Percentiles rank a stretch among this genome's conserved stretches.
Evolutionary conservation across 1,140 invertebrate species (phyloP).

Genomic region (Zeugodacus cucurbitae): DNA sequence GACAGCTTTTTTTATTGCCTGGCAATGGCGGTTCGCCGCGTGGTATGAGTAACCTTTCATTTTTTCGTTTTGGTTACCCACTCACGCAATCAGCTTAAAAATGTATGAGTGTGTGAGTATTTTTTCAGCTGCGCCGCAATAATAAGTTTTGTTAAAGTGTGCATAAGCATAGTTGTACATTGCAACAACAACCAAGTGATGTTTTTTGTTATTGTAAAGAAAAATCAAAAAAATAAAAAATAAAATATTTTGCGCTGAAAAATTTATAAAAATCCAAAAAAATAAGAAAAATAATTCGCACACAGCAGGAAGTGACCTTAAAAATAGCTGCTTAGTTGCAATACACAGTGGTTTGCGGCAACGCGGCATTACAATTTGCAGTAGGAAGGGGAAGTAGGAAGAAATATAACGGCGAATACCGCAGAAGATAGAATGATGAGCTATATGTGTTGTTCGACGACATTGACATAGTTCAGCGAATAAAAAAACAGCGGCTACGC

Average conservation of each 20-base stretch:
- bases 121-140: background rate
- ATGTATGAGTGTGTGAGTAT: background rate
- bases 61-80: background rate
- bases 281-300: background rate
- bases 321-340: background rate
- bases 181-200: background rate
- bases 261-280: background rate
- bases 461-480: no score
- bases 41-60: conserved; percentile 14
- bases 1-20: no score
- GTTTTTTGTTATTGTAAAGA: background rate
- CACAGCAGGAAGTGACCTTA: background rate
- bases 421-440: no score
- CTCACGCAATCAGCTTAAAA: background rate
- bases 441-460: no score
- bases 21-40: background rate
- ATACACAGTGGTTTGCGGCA: background rate
- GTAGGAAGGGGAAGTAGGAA: background rate
- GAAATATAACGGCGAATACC: no score
- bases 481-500: no score
- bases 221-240: background rate
- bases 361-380: background rate
- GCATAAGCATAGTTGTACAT: background rate
- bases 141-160: background rate
- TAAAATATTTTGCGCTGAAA: background rate